Evolutionary conservation across 2,797 vertebrate genomes (phyloP).

Genomic region (Phataginus tricuspis): DNA sequence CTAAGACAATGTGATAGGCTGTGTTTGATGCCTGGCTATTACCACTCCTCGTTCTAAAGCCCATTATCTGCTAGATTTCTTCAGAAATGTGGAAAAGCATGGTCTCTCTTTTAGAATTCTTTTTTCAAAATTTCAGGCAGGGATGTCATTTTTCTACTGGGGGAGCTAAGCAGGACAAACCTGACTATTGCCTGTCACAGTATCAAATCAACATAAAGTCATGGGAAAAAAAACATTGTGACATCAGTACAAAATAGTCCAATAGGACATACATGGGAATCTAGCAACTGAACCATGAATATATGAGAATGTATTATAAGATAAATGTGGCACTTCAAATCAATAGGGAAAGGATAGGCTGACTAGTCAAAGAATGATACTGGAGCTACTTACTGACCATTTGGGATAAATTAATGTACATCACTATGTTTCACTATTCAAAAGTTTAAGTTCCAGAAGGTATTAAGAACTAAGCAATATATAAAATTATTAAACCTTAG

Average conservation of each 20-base stretch:
- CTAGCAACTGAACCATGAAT: not conserved
- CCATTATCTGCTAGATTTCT: not conserved
- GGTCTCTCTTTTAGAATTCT: not conserved
- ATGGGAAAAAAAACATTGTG: not conserved
- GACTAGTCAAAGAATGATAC: not conserved
- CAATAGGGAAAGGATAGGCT: not conserved
- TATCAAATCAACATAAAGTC: constrained; percentile 34
- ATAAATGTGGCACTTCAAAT: not conserved
- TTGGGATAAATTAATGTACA: not conserved
- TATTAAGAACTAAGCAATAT: not conserved
- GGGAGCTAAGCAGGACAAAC: not conserved
- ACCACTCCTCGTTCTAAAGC: not conserved
- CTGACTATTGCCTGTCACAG: not conserved
- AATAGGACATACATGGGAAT: not conserved
- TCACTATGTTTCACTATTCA: constrained; percentile 13
- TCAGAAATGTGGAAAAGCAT: not conserved
- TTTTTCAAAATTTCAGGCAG: constrained; percentile 13
- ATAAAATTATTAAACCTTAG: not conserved
- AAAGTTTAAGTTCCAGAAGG: not conserved
- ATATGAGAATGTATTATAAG: not conserved
- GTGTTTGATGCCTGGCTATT: not conserved
- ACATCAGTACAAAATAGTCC: not conserved
- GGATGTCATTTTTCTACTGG: not conserved
- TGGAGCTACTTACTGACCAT: not conserved
- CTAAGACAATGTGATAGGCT: not conserved